These are phyloP conservation scores for Bucco capensis DNA, from an alignment of 2,113 vertebrate species.

Conservation along the genomic window DNA sequence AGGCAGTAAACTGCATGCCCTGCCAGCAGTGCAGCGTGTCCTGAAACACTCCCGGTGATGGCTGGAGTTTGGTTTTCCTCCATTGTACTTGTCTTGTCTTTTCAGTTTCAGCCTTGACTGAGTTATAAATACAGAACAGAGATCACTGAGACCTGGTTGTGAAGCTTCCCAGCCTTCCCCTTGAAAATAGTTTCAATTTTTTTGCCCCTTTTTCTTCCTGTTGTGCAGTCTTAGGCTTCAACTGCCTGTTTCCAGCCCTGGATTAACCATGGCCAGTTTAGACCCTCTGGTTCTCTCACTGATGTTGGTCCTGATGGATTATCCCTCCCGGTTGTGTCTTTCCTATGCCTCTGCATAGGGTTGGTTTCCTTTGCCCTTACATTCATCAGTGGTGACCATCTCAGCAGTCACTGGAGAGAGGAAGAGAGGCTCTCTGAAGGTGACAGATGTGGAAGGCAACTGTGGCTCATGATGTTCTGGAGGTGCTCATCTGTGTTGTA, in stretches of 20 bases:
- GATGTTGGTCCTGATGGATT: not conserved
- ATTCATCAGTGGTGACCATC: not conserved
- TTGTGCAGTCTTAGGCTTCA: not conserved
- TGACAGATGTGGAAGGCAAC: not conserved
- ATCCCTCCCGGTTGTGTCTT: no score
- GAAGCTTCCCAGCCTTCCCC: not conserved
- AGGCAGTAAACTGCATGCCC: not conserved
- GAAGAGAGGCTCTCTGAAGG: not conserved
- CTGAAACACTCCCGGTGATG: not conserved
- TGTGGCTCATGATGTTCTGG: not conserved
- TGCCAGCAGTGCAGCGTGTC: not conserved
- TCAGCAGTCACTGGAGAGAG: not conserved
- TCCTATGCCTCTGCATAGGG: fast-evolving
- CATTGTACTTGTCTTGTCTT: fast-evolving
- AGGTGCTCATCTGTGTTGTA: not conserved
- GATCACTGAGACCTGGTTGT: fast-evolving
- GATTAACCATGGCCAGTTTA: not conserved
- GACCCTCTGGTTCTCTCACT: not conserved
- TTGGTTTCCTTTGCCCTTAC: not conserved
- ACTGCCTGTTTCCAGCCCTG: fast-evolving
- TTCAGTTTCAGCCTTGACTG: not conserved
- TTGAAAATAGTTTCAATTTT: not conserved
- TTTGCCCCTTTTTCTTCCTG: not conserved
- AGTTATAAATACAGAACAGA: not conserved
- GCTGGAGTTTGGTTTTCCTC: not conserved